phyloP scores from a whole-genome alignment of 2,888 invertebrate species.

The Lobophora halterata region DNA sequence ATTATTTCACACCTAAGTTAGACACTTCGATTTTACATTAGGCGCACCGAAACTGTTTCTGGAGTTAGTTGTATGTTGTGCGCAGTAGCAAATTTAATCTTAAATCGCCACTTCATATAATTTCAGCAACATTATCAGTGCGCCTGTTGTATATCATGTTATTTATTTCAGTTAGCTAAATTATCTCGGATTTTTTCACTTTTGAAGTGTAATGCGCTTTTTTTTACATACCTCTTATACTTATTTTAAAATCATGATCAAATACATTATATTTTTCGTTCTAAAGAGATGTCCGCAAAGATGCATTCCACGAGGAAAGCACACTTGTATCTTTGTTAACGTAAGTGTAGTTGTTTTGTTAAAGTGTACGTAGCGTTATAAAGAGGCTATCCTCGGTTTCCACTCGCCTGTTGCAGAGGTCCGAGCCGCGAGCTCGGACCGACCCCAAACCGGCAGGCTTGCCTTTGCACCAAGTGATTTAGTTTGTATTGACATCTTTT shows the following conservation, averaged over 20 bases:
- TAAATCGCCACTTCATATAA: too few relatives aligned
- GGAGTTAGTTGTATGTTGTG: too few relatives aligned
- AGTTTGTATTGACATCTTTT: slow-evolving; percentile 80
- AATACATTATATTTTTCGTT: slow-evolving; percentile 68
- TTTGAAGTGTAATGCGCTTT: slow-evolving; percentile 77
- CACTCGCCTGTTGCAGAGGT: slow-evolving; percentile 68
- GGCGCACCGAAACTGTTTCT: too few relatives aligned
- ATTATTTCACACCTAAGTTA: slow-evolving; percentile 79
- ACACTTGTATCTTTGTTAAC: slow-evolving; percentile 68
- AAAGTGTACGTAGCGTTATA: slow-evolving; percentile 49
- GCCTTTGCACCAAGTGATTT: slow-evolving; percentile 82
- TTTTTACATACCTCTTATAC: slow-evolving; percentile 74
- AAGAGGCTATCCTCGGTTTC: slow-evolving; percentile 77
- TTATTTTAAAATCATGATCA: slow-evolving; percentile 76
- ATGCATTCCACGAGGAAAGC: slow-evolving; percentile 68
- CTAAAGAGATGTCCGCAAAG: slow-evolving; percentile 64
- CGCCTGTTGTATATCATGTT: too few relatives aligned
- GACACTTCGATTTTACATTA: slow-evolving; percentile 69
- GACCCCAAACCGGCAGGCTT: slow-evolving; percentile 73
- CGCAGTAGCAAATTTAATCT: too few relatives aligned
- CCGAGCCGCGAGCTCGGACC: slow-evolving; percentile 49
- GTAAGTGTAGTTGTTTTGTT: slow-evolving; percentile 69
- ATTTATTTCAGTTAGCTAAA: slow-evolving; percentile 70
- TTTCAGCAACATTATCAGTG: too few relatives aligned
- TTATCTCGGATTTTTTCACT: slow-evolving; percentile 71